phyloP scores from a whole-genome alignment of 2,888 invertebrate genomes.

The Carpatolechia fugitivella region DNA sequence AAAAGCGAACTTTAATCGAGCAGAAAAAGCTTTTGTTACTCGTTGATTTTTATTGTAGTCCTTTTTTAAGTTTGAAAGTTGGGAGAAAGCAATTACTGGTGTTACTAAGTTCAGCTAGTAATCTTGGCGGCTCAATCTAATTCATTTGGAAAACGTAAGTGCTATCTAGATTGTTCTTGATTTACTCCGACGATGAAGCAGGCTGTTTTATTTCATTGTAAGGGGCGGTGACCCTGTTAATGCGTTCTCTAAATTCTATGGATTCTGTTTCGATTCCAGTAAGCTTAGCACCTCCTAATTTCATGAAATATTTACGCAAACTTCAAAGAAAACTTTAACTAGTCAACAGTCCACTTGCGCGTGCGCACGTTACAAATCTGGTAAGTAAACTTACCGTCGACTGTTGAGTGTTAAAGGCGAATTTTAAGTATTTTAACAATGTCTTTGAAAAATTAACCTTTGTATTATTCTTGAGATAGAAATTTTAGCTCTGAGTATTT shows the following conservation, averaged over 20 bases:
- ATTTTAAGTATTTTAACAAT: too few relatives aligned
- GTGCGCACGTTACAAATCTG: too few relatives aligned
- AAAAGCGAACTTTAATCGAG: conserved; percentile 1
- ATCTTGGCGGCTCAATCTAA: neutral
- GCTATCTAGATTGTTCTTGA: neutral
- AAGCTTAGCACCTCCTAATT: neutral
- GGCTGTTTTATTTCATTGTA: neutral
- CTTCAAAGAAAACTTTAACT: too few relatives aligned
- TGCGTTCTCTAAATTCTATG: neutral
- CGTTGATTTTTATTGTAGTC: neutral
- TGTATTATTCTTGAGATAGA: too few relatives aligned
- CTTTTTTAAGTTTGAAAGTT: neutral
- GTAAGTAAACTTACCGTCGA: too few relatives aligned
- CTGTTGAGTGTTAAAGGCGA: too few relatives aligned
- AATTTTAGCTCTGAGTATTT: too few relatives aligned
- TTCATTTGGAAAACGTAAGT: neutral
- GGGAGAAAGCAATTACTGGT: neutral
- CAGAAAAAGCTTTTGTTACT: neutral
- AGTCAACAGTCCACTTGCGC: too few relatives aligned
- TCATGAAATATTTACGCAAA: too few relatives aligned
- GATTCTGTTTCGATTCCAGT: neutral
- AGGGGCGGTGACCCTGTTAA: neutral
- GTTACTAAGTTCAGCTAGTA: neutral
- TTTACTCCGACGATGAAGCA: neutral
- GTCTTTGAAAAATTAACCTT: too few relatives aligned